phyloP scores from a whole-genome alignment of 2,888 invertebrate genomes.

The Nymphalis c-album region DNA sequence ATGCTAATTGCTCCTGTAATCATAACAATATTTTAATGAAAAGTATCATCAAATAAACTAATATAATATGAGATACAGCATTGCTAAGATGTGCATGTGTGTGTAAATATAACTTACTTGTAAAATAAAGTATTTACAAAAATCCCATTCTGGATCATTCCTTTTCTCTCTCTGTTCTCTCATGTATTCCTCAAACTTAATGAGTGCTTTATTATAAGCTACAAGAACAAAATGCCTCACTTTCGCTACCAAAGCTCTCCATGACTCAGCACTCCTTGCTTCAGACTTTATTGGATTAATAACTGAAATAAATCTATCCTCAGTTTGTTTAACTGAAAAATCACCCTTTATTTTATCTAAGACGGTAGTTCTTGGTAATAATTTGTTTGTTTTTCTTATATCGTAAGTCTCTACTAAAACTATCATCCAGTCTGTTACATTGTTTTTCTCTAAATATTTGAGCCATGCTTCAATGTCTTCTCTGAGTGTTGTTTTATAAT shows the following conservation, averaged over 20 bases:
- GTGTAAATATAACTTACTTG: constrained; percentile 81
- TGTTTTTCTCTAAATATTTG: constrained; percentile 86
- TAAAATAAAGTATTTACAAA: constrained; percentile 95
- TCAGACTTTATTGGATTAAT: constrained; percentile 95
- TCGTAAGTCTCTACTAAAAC: constrained; percentile 96
- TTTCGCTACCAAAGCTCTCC: constrained; percentile 91
- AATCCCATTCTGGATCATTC: constrained; percentile 95
- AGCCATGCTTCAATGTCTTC: constrained; percentile 96
- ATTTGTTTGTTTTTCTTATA: constrained; percentile 93
- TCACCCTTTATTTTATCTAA: constrained; percentile 96
- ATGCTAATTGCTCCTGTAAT: constrained; percentile 94
- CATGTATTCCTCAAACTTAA: constrained; percentile 94
- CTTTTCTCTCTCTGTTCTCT: constrained; percentile 93
- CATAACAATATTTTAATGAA: constrained; percentile 30
- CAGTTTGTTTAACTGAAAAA: constrained; percentile 93
- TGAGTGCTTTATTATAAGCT: constrained; percentile 92
- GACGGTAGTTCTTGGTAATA: constrained; percentile 95
- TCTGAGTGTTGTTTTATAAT: constrained; percentile 91
- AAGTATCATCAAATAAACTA: constrained; percentile 5
- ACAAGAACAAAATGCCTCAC: constrained; percentile 91
- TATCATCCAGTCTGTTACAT: constrained; percentile 95
- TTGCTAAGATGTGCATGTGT: background rate
- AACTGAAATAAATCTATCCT: constrained; percentile 92
- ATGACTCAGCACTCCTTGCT: constrained; percentile 93
- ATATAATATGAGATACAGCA: background rate